These are phyloP conservation scores for Grantiella picta DNA, from an alignment of 2,113 vertebrate genomes.

Conservation along the genomic window DNA sequence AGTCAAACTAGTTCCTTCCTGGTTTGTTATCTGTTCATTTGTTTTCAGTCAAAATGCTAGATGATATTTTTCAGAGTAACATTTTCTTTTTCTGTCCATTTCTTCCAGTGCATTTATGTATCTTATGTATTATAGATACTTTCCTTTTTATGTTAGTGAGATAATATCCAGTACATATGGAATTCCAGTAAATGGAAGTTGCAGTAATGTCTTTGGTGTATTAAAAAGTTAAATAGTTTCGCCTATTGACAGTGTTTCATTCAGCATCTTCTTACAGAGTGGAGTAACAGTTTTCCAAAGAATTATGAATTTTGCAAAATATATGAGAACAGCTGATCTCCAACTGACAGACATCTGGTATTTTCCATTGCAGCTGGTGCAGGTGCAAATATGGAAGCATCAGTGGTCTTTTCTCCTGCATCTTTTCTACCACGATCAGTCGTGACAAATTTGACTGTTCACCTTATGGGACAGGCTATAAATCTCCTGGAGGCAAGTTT, in stretches of 20 bases:
- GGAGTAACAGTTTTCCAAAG: neutral
- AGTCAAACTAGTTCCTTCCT: neutral
- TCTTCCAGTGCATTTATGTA: neutral
- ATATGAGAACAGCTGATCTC: neutral
- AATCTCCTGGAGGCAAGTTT: conserved; percentile 84
- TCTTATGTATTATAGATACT: neutral
- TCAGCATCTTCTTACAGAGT: neutral
- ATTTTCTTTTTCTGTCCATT: neutral
- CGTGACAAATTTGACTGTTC: conserved; percentile 77
- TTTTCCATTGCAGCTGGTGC: conserved; percentile 68
- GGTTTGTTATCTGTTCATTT: neutral
- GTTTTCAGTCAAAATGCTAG: neutral
- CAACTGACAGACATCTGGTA: neutral
- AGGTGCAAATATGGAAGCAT: conserved; percentile 79
- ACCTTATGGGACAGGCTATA: conserved; percentile 76
- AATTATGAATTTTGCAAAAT: neutral
- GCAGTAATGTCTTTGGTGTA: neutral
- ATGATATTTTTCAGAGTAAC: neutral
- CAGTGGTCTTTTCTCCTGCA: conserved; percentile 81
- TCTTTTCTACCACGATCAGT: conserved; percentile 84
- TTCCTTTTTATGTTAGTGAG: neutral
- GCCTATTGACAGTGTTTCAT: neutral
- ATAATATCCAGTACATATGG: neutral
- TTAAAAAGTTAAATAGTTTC: neutral
- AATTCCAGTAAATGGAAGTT: neutral